Evolutionary conservation across 2,888 invertebrate species (phyloP).

Genomic region (Cerastis leucographa): DNA sequence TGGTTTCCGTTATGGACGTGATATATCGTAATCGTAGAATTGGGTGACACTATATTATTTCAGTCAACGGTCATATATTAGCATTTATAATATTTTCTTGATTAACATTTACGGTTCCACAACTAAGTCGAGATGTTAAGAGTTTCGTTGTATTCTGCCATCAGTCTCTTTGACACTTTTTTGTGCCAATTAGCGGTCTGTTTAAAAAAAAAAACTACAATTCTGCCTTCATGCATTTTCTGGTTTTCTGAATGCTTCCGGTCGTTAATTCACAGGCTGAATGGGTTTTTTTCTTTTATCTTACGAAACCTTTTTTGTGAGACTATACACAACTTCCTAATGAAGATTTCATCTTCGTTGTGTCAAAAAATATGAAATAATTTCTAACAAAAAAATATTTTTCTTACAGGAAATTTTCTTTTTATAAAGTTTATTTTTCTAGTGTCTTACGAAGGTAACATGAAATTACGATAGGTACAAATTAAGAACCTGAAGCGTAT

Average conservation of each 20-base stretch:
- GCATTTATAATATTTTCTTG: constrained; percentile 34
- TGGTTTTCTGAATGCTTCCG: background rate
- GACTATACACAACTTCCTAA: constrained; percentile 13
- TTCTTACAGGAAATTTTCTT: background rate
- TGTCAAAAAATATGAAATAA: background rate
- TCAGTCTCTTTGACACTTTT: constrained; percentile 17
- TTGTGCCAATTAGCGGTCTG: constrained; percentile 10
- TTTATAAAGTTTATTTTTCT: no score
- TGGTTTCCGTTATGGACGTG: constrained; percentile 65
- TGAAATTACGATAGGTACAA: background rate
- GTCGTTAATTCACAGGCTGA: background rate
- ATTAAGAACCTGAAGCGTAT: background rate
- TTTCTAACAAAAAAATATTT: background rate
- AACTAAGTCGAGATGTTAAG: constrained; percentile 20
- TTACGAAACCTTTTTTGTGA: constrained; percentile 7
- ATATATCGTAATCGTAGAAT: constrained; percentile 67
- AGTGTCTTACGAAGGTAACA: background rate
- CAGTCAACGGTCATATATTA: constrained; percentile 40
- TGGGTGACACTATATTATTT: constrained; percentile 67
- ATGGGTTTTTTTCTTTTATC: background rate
- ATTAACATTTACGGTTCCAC: constrained; percentile 33
- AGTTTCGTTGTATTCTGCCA: constrained; percentile 13
- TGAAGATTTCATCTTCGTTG: background rate
- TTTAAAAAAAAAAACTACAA: background rate
- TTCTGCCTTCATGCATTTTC: background rate